Percentiles rank a stretch among this genome's conserved stretches.
These are phyloP conservation scores for Microctenopoma lineatum DNA, from an alignment of 2,797 vertebrate species.

Conservation along the genomic window DNA sequence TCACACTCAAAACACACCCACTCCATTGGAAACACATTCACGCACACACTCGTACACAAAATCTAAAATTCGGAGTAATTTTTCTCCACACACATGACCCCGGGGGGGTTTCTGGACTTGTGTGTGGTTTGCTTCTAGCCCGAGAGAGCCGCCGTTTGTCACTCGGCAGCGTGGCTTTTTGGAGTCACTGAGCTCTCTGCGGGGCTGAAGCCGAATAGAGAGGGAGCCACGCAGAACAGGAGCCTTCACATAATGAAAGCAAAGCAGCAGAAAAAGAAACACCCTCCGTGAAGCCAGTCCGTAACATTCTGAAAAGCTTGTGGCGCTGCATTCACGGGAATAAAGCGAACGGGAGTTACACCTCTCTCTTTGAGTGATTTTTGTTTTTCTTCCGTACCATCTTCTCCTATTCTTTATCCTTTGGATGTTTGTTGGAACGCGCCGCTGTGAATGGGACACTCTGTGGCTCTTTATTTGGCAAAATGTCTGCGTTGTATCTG, in stretches of 20 bases:
- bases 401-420: slow-evolving; percentile 55
- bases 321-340: slow-evolving; percentile 41
- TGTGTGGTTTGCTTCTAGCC: slow-evolving; percentile 25
- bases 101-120: background rate
- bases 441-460: slow-evolving; percentile 50
- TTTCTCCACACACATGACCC: slow-evolving; percentile 1
- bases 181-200: slow-evolving; percentile 58
- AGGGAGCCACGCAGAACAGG: slow-evolving; percentile 65
- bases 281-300: slow-evolving; percentile 63
- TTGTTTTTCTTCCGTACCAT: slow-evolving; percentile 10
- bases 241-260: slow-evolving; percentile 70
- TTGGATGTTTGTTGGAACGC: slow-evolving; percentile 55
- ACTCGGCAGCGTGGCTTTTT: slow-evolving; percentile 68
- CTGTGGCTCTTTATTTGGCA: slow-evolving; percentile 70
- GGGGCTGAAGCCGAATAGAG: slow-evolving; percentile 57
- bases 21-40: background rate
- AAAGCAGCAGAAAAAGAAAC: slow-evolving; percentile 54
- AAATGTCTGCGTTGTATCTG: slow-evolving; percentile 59
- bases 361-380: slow-evolving; percentile 44
- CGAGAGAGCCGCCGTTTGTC: slow-evolving; percentile 67
- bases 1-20: background rate
- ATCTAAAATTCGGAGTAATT: background rate
- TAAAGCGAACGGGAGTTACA: slow-evolving; percentile 67
- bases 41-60: slow-evolving; percentile 1
- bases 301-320: slow-evolving; percentile 63